Evolutionary conservation across 2,113 vertebrate species (phyloP).

Genomic region (Hypanus sabinus): DNA sequence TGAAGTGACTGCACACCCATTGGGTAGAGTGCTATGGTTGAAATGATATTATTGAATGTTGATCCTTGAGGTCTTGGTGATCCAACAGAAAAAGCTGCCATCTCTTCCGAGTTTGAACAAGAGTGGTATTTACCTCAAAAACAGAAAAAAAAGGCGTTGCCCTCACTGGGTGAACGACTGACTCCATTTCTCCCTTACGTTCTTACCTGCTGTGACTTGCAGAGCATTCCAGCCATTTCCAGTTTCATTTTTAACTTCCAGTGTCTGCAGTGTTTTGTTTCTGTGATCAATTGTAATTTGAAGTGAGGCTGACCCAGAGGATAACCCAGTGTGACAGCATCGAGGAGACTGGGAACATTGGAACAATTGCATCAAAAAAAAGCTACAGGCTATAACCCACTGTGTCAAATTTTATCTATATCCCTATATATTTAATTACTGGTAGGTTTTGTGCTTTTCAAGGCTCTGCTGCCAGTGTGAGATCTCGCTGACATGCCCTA

Average conservation of each 20-base stretch:
- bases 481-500: neutral
- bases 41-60: neutral
- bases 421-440: neutral
- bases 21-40: neutral
- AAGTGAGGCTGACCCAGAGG: neutral
- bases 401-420: conserved; percentile 13
- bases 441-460: neutral
- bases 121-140: neutral
- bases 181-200: neutral
- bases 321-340: neutral
- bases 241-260: neutral
- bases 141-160: neutral
- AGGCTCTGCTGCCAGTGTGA: neutral
- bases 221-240: neutral
- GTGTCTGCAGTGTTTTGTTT: neutral
- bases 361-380: conserved; percentile 5
- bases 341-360: neutral
- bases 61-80: neutral
- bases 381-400: neutral
- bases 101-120: neutral
- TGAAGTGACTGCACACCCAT: neutral
- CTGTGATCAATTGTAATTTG: conserved; percentile 21
- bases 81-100: neutral
- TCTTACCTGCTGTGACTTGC: neutral
- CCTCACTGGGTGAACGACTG: neutral